Conservation (phyloP, 1,140 invertebrate genomes). For the Galendromus occidentalis region DNA sequence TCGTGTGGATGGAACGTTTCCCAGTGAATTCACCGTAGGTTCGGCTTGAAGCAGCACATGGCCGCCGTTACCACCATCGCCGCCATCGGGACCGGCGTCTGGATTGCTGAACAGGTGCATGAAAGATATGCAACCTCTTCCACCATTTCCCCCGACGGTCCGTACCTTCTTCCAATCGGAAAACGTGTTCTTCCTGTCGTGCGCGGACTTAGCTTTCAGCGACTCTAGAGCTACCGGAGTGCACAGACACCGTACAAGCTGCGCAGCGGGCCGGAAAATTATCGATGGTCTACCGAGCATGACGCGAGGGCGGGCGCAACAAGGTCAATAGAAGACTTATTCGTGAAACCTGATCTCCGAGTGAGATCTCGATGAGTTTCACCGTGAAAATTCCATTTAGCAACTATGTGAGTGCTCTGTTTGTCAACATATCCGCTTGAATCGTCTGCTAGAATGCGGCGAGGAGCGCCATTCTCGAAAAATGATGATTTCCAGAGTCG, state of each 20-base stretch:
- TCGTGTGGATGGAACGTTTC: conserved; percentile 38
- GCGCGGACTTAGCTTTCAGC: neutral
- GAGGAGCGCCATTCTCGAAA: too few relatives aligned
- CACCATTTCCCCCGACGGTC: conserved; percentile 61
- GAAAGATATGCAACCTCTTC: conserved; percentile 76
- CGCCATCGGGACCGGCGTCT: conserved; percentile 78
- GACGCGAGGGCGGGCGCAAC: too few relatives aligned
- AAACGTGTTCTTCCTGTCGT: conserved; percentile 20
- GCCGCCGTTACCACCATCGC: conserved; percentile 89
- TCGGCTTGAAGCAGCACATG: conserved; percentile 58
- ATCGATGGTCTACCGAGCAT: too few relatives aligned
- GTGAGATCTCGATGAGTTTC: too few relatives aligned
- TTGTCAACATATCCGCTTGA: too few relatives aligned
- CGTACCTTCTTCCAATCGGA: conserved; percentile 32
- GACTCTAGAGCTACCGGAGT: neutral
- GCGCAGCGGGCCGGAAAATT: too few relatives aligned
- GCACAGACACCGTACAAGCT: neutral
- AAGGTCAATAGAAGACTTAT: too few relatives aligned
- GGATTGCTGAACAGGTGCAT: conserved; percentile 54
- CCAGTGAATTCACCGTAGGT: conserved; percentile 47
- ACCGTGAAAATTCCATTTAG: too few relatives aligned
- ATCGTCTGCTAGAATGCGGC: too few relatives aligned
- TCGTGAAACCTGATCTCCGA: too few relatives aligned
- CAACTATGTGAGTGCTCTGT: too few relatives aligned
- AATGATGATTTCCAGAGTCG: too few relatives aligned